phyloP scores from a whole-genome alignment of 2,113 vertebrate species.

The Rhipidura dahli region DNA sequence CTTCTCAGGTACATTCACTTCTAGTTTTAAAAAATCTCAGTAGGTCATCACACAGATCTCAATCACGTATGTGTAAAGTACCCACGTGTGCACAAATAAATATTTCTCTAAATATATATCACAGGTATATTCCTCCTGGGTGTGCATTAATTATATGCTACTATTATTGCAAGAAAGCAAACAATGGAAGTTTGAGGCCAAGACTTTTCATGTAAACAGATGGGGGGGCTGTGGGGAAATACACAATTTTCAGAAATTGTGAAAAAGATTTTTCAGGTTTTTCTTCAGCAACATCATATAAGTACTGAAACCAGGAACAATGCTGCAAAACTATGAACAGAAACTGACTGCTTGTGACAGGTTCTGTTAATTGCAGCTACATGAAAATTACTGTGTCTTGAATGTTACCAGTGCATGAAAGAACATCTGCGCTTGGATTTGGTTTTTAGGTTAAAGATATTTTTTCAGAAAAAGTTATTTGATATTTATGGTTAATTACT shows the following conservation, averaged over 20 bases:
- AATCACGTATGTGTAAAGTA: neutral
- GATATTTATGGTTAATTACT: constrained; percentile 40
- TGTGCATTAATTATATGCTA: neutral
- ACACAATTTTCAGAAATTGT: neutral
- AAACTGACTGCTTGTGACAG: constrained; percentile 35
- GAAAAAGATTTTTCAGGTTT: neutral
- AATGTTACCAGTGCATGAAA: constrained; percentile 2
- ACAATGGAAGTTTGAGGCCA: neutral
- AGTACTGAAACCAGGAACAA: constrained; percentile 21
- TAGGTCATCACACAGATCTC: neutral
- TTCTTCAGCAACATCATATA: neutral
- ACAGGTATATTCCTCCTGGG: neutral
- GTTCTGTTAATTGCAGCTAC: constrained; percentile 51
- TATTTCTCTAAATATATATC: neutral
- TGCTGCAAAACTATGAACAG: neutral
- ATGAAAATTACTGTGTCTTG: constrained; percentile 41
- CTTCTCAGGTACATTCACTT: neutral
- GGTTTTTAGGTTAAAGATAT: neutral
- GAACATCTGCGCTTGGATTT: neutral
- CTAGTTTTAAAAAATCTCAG: neutral
- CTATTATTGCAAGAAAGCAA: neutral
- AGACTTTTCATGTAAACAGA: neutral
- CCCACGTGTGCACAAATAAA: neutral
- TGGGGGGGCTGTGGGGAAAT: neutral
- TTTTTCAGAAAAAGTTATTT: neutral